Base-by-base conservation (phyloP, 2,797 vertebrate genomes). In the Typhlichthys eigenmanni region DNA sequence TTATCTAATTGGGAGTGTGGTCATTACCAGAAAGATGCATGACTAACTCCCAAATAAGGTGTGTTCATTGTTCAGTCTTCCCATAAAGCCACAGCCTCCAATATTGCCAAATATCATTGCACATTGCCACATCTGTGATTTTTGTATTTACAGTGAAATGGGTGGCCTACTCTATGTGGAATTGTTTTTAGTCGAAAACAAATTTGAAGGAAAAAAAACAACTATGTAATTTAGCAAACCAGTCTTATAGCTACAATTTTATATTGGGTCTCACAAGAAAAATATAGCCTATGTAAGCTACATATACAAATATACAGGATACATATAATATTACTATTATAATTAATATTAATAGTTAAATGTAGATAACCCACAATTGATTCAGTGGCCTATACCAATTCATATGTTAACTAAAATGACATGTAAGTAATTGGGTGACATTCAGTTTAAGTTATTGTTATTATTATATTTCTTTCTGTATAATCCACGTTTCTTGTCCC, bases 401-500 rank as follows among this genome's bases (percentile, higher is more conserved):
- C 2, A 9, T 43, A 9, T 68, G 58, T 60, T 14, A 67, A 72
- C 54, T 74, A 66, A 75, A 47, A 75, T 78, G 80, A 72, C 72
- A 7, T 13, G 49, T 59, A 14, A 47, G 73, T 57, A 74, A 68
- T 63, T 69, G 60, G 47, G 60, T 71, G 77, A 70, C 12, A 46
- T 74, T 68, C 68, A 65, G 62, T 78, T 78, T 80, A 86, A 72
- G 60, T 66, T 62, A 13, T 55, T 55, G 54, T 55, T 66, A 29
- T 29, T 29, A 29, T 29, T 29, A 29, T 50, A 74, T 55, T 70
- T 48, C 14, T 5, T 53, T 63, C 57, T 66, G 72, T 90, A 89
- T 91, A 92, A 93, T 94, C 92, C 89, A 88, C 86, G 88, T 83
- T 79, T 83, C 85, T 92, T 95, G 95, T 94, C 92, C 93, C 89